Percentiles rank a stretch among this genome's conserved stretches.
Evolutionary conservation across 2,113 vertebrate genomes (phyloP).

Genomic region (Hyaena hyaena): DNA sequence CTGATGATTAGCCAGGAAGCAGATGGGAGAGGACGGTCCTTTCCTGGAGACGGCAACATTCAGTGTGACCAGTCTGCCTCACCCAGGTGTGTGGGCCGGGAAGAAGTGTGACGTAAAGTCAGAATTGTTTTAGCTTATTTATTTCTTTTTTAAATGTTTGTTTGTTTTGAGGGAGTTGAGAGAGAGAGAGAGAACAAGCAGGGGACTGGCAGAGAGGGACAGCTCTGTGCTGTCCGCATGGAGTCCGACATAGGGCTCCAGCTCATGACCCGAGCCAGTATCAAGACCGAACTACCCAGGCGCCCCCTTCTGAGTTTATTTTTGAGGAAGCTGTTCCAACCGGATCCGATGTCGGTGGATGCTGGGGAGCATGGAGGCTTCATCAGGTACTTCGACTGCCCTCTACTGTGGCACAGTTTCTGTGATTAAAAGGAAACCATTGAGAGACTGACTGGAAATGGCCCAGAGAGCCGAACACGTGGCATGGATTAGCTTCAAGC

Average conservation of each 20-base stretch:
- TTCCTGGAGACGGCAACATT: not conserved
- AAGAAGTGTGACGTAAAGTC: not conserved
- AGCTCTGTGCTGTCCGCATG: no score
- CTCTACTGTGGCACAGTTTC: not conserved
- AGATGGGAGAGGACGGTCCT: not conserved
- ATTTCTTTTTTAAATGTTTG: no score
- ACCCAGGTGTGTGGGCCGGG: not conserved
- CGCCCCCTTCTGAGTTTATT: not conserved
- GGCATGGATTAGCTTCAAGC: not conserved
- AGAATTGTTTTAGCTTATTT: not conserved
- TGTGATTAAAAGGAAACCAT: not conserved
- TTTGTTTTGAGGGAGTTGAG: no score
- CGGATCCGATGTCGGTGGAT: not conserved
- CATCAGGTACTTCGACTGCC: not conserved
- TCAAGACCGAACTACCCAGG: no score
- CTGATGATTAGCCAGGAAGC: not conserved
- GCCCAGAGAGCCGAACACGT: not conserved
- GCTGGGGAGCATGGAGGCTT: no score
- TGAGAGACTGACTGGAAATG: not conserved
- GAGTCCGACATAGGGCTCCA: no score
- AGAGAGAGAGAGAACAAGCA: no score
- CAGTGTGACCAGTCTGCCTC: not conserved
- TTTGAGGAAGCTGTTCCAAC: not conserved
- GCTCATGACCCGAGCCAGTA: no score
- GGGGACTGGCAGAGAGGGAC: no score